Conservation (phyloP, 2,797 vertebrate genomes). For the Chelon labrosus region DNA sequence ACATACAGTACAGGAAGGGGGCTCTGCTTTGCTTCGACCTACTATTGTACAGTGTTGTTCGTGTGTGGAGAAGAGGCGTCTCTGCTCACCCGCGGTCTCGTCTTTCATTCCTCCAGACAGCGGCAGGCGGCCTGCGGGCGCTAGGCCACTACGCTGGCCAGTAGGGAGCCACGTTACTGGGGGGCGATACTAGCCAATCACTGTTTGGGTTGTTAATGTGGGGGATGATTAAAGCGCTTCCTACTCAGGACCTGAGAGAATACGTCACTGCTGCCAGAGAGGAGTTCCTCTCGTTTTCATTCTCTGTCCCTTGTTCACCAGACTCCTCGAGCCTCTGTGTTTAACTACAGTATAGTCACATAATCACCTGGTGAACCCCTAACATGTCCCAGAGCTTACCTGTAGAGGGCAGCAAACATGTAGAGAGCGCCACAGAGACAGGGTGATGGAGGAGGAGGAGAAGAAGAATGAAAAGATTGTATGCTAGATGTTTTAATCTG, state of each 20-base stretch:
- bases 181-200: constrained; percentile 77
- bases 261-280: constrained; percentile 82
- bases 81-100: constrained; percentile 54
- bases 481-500: constrained; percentile 70
- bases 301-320: constrained; percentile 59
- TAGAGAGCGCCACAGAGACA: constrained; percentile 24
- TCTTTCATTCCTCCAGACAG: constrained; percentile 25
- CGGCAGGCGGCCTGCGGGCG: constrained; percentile 32
- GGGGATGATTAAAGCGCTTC: constrained; percentile 73
- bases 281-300: constrained; percentile 54
- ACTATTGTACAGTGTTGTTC: constrained; percentile 79
- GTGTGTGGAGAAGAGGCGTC: constrained; percentile 67
- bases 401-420: constrained; percentile 68
- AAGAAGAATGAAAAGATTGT: constrained; percentile 67
- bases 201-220: constrained; percentile 76
- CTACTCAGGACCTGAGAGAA: constrained; percentile 82
- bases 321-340: constrained; percentile 55
- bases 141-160: constrained; percentile 54
- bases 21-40: constrained; percentile 84
- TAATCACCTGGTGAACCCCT: constrained; percentile 38
- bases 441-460: constrained; percentile 23
- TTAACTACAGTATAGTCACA: constrained; percentile 61
- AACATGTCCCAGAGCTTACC: constrained; percentile 51
- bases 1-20: constrained; percentile 79
- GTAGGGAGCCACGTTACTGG: constrained; percentile 68